Evolutionary conservation across 2,888 invertebrate species (phyloP).

Genomic region (Scaptomyza flava): DNA sequence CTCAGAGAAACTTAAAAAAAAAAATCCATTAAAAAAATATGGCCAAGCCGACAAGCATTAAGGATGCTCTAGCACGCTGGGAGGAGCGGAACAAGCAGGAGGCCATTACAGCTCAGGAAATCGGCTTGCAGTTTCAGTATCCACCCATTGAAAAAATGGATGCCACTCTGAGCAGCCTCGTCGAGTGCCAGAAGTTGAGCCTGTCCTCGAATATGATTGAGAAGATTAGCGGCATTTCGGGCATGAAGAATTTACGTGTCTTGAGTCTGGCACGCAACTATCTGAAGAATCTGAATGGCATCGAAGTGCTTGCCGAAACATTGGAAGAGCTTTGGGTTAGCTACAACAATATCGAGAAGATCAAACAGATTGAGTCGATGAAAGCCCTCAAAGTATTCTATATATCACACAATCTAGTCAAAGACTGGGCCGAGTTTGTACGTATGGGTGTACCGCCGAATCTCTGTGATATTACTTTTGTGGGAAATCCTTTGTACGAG

Average conservation of each 20-base stretch:
- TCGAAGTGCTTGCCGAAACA: slow-evolving; percentile 94
- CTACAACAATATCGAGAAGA: slow-evolving; percentile 95
- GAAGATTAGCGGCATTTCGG: slow-evolving; percentile 93
- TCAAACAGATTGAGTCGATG: slow-evolving; percentile 93
- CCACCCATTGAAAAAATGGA: slow-evolving; percentile 99
- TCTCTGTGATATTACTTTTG: slow-evolving; percentile 92
- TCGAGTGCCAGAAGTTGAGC: slow-evolving; percentile 93
- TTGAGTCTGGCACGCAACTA: slow-evolving; percentile 95
- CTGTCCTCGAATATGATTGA: slow-evolving; percentile 97
- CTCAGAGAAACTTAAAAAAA: neutral
- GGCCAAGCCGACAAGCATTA: slow-evolving; percentile 91
- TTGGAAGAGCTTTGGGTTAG: slow-evolving; percentile 97
- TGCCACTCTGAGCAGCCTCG: slow-evolving; percentile 89
- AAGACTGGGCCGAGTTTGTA: slow-evolving; percentile 95
- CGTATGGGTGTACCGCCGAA: slow-evolving; percentile 90
- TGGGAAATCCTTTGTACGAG: slow-evolving; percentile 92
- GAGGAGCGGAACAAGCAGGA: slow-evolving; percentile 90
- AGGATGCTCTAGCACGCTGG: slow-evolving; percentile 95
- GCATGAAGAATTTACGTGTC: slow-evolving; percentile 92
- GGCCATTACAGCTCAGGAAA: slow-evolving; percentile 89
- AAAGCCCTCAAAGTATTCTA: slow-evolving; percentile 93
- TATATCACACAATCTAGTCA: slow-evolving; percentile 93
- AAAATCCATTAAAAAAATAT: slow-evolving; percentile 67
- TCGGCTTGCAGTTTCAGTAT: slow-evolving; percentile 94
- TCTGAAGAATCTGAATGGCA: slow-evolving; percentile 94